These are phyloP conservation scores for Macquaria ambigua DNA, from an alignment of 2,113 vertebrate genomes.

Conservation along the genomic window DNA sequence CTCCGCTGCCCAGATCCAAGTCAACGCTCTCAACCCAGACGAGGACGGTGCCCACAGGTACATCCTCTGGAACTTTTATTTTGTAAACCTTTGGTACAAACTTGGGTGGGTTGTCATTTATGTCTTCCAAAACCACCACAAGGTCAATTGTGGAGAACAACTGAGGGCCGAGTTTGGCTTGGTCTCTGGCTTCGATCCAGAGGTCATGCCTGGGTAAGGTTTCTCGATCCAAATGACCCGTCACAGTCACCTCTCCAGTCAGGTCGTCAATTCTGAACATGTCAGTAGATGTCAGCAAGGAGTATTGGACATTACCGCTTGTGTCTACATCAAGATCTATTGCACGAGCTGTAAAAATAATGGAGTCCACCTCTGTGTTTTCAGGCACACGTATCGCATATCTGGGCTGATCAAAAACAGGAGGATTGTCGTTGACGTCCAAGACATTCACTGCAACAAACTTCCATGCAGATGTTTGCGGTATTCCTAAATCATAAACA, in stretches of 20 bases:
- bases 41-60: conserved; percentile 89
- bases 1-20: conserved; percentile 88
- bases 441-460: conserved; percentile 91
- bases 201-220: conserved; percentile 86
- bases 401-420: conserved; percentile 88
- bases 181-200: conserved; percentile 91
- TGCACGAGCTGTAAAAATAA: conserved; percentile 87
- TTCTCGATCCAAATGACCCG: conserved; percentile 90
- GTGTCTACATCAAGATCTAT: conserved; percentile 88
- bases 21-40: conserved; percentile 94
- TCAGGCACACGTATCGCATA: conserved; percentile 90
- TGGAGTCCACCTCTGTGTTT: conserved; percentile 85
- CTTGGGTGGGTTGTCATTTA: conserved; percentile 93
- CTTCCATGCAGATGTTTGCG: conserved; percentile 93
- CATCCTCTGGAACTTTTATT: conserved; percentile 92
- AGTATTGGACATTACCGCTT: conserved; percentile 88
- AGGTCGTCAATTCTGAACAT: conserved; percentile 89
- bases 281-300: conserved; percentile 88
- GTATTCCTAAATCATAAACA: conserved; percentile 92
- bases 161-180: conserved; percentile 85
- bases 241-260: conserved; percentile 90
- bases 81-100: conserved; percentile 88
- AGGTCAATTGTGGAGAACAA: conserved; percentile 88
- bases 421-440: conserved; percentile 94
- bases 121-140: conserved; percentile 89